phyloP scores from a whole-genome alignment of 2,113 vertebrate species.

The Istiophorus platypterus region DNA sequence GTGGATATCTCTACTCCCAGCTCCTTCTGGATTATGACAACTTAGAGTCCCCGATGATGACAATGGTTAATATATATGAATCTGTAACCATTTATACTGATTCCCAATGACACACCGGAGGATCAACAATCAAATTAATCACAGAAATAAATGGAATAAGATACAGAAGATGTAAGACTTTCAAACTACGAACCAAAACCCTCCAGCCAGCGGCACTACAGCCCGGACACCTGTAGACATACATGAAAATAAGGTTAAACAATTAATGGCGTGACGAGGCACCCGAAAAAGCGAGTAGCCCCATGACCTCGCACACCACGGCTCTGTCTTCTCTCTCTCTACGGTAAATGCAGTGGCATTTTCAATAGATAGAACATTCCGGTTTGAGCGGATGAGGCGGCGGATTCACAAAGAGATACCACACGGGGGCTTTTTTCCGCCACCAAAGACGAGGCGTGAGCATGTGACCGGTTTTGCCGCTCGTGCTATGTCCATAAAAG shows the following conservation, averaged over 20 bases:
- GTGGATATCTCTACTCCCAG: constrained; percentile 35
- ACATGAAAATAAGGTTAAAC: background rate
- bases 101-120: background rate
- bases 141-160: constrained; percentile 23
- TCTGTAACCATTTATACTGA: constrained; percentile 15
- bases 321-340: background rate
- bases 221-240: constrained; percentile 18
- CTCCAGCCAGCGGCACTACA: constrained; percentile 13
- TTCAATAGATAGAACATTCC: background rate
- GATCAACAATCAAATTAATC: background rate
- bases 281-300: constrained; percentile 6
- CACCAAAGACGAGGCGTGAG: constrained; percentile 58
- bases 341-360: background rate
- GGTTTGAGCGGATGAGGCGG: background rate
- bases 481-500: constrained; percentile 20
- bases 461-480: constrained; percentile 28
- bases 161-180: constrained; percentile 7
- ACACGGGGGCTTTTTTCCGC: constrained; percentile 50
- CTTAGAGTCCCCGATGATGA: constrained; percentile 13
- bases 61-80: background rate
- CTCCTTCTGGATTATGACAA: constrained; percentile 17
- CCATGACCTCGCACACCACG: background rate
- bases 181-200: constrained; percentile 9
- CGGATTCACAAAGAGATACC: constrained; percentile 45
- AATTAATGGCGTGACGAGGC: background rate